Conservation (phyloP, 2,888 invertebrate genomes). For the Spodoptera exigua region DNA sequence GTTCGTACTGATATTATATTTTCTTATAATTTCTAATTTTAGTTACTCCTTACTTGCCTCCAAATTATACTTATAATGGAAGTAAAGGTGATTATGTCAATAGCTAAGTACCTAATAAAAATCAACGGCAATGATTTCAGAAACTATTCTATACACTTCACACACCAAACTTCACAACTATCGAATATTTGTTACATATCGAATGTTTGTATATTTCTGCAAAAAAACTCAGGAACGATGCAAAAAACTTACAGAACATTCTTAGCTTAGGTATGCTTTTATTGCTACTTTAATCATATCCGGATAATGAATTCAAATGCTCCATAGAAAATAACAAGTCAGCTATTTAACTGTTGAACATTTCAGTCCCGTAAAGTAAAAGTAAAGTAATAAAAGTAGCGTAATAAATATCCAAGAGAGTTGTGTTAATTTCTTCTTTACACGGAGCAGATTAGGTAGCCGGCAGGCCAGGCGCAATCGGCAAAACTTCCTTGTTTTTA, state of each 20-base stretch:
- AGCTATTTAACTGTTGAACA: conserved; percentile 71
- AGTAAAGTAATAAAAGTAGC: conserved; percentile 82
- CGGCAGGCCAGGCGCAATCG: conserved; percentile 79
- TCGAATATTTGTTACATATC: too few species aligned
- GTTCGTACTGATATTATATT: conserved; percentile 50
- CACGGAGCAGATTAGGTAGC: conserved; percentile 83
- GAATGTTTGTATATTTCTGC: too few species aligned
- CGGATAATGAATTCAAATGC: conserved; percentile 21
- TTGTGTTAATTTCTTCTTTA: conserved; percentile 89
- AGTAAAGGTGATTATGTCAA: too few species aligned
- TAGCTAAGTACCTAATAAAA: too few species aligned
- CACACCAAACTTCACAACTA: too few species aligned
- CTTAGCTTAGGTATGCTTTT: too few species aligned
- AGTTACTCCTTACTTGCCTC: conserved; percentile 61
- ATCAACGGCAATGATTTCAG: too few species aligned
- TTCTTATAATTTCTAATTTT: conserved; percentile 63
- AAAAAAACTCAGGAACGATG: too few species aligned
- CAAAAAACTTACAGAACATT: too few species aligned
- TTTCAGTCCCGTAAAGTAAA: conserved; percentile 76
- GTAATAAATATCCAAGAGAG: conserved; percentile 88
- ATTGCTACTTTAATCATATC: too few species aligned
- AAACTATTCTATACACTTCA: too few species aligned
- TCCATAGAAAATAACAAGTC: conserved; percentile 20
- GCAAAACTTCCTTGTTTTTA: conserved; percentile 88
- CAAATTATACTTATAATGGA: too few species aligned